Base-by-base conservation (phyloP, 1,140 invertebrate species). In the Heterodera carotae region DNA sequence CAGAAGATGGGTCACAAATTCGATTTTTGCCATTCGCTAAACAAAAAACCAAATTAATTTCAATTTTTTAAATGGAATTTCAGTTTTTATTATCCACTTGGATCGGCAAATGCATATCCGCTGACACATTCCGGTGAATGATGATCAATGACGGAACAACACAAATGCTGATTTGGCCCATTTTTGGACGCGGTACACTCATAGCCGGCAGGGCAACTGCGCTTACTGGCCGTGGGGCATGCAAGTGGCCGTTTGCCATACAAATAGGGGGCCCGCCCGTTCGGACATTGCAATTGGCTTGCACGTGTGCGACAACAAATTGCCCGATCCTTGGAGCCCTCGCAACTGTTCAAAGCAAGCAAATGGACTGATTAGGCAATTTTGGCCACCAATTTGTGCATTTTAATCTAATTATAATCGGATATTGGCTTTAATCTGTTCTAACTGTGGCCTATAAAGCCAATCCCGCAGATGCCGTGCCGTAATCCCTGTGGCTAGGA, bases 71-170 rank as follows among this genome's bases (percentile, higher is more conserved):
- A 76, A 2, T 33, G 7, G 8, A 25, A 60, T 10, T 7, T 22
- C 43, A 22, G 22, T 43, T 43, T 18, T 22, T 18, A 31, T 2
- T 6, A n/a, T 2, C 34, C 73, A 75, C 83, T 68, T 18, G 85
- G 85, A 76, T 88, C 80, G 12, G 69, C 62, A 69, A 86, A 88
- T 7, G 82, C 86, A 60, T 78, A 83, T 48, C 85, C 85, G 72
- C 81, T 77, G 34, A 84, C 77, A 68, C 85, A 86, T 73, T 86
- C 87, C 33, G 88, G 78, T 48, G 76, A 60, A 22, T 75, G 71
- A 33, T 76, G 64, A 66, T 84, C 84, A 15, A 82, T 34, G 4
- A 76, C 74, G 12, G 85, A 85, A 68, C 85, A 86, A 67, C 85
- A 86, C 7, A 86, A 78, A 69, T 87, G 31, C 64, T 74, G 83